These are phyloP conservation scores for Poeciliopsis prolifica DNA, from an alignment of 2,113 vertebrate genomes.

Conservation along the genomic window DNA sequence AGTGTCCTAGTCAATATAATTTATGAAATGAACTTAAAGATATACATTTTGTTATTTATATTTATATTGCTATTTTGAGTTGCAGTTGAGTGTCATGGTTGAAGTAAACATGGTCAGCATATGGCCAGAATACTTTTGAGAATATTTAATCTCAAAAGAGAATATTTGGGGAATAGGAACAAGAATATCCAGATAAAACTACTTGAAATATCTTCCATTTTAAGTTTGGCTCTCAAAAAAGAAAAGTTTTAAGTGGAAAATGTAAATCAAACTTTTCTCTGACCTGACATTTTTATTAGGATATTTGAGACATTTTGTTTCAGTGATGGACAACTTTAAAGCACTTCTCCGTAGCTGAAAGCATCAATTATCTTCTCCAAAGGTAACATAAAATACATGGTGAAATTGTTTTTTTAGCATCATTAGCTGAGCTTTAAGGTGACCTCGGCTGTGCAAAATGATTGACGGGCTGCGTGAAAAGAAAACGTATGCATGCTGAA, in stretches of 20 bases:
- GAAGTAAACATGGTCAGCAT: background rate
- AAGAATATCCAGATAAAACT: no score
- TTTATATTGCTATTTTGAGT: background rate
- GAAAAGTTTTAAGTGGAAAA: background rate
- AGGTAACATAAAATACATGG: conserved; percentile 4
- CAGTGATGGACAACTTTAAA: conserved; percentile 17
- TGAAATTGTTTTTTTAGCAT: conserved; percentile 4
- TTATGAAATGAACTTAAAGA: background rate
- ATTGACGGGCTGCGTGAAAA: conserved; percentile 10
- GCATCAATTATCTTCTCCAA: conserved; percentile 21
- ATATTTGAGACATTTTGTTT: background rate
- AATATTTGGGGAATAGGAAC: no score
- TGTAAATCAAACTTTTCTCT: background rate
- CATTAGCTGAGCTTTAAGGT: conserved; percentile 11
- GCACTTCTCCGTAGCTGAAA: conserved; percentile 19
- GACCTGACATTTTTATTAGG: background rate
- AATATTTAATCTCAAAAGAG: no score
- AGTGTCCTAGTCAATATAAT: no score
- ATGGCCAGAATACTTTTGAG: no score
- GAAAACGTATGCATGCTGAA: background rate
- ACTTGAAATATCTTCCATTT: no score
- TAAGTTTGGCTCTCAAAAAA: background rate
- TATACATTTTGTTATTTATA: background rate
- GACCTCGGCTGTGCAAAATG: conserved; percentile 16
- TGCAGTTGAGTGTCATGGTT: background rate